A percentile compares a stretch with the other conserved stretches of the same genome.
Evolutionary conservation across 2,113 vertebrate species (phyloP).

Genomic region (Bujurquina vittata): DNA sequence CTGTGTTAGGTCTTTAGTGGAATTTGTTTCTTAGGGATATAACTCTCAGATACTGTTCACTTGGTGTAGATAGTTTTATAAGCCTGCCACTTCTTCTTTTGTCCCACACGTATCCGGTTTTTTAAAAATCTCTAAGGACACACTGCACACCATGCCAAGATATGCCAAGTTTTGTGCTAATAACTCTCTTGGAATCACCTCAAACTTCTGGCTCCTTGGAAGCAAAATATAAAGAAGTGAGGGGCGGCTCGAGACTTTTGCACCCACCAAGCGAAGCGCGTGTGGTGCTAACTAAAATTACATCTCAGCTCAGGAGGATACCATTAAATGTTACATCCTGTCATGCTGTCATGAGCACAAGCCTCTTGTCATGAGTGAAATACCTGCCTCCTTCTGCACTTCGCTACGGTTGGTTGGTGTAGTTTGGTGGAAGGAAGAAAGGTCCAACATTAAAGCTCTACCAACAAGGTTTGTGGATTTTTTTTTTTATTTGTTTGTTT

Average conservation of each 20-base stretch:
- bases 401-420: background rate
- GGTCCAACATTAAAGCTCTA: background rate
- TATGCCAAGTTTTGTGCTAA: background rate
- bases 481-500: background rate
- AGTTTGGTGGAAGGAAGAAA: background rate
- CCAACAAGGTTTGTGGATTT: background rate
- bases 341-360: background rate
- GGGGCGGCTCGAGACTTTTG: background rate
- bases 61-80: background rate
- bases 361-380: background rate
- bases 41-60: no score
- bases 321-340: background rate
- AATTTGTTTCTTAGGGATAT: no score
- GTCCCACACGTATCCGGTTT: background rate
- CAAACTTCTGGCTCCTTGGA: background rate
- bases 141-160: background rate
- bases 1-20: background rate
- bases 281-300: background rate
- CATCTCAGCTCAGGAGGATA: background rate
- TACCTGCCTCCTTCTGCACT: background rate
- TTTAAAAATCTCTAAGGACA: background rate
- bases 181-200: no score
- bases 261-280: background rate
- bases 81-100: background rate
- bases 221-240: no score